Evolutionary conservation across 2,113 vertebrate genomes (phyloP).

Genomic region (Rhabdornis inornatus): DNA sequence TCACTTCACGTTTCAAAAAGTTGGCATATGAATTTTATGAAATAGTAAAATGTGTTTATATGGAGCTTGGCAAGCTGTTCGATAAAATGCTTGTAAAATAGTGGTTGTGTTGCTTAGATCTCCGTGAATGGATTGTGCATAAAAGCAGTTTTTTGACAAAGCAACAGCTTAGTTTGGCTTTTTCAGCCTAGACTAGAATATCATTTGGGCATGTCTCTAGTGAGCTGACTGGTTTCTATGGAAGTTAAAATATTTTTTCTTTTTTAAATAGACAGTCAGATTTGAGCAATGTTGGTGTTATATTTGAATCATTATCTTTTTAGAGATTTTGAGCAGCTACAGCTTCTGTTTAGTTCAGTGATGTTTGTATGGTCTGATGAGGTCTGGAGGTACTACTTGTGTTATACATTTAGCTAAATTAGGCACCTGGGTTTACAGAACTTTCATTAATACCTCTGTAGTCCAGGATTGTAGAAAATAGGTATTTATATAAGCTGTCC

Average conservation of each 20-base stretch:
- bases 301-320: neutral
- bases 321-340: neutral
- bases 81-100: constrained; percentile 14
- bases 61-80: neutral
- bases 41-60: constrained; percentile 58
- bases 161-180: neutral
- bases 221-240: neutral
- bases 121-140: neutral
- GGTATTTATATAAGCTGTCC: neutral
- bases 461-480: neutral
- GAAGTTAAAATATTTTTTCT: neutral
- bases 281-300: neutral
- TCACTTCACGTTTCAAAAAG: constrained; percentile 35
- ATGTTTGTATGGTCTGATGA: neutral
- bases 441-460: neutral
- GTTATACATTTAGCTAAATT: neutral
- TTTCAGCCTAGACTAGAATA: neutral
- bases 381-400: neutral
- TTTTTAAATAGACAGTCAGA: neutral
- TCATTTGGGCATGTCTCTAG: neutral
- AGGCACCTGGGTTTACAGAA: neutral
- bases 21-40: constrained; percentile 20
- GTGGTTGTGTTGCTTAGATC: neutral
- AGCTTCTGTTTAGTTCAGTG: neutral
- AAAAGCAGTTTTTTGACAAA: neutral